Base-by-base conservation (phyloP, 2,888 invertebrate genomes). In the Odontothrips loti region DNA sequence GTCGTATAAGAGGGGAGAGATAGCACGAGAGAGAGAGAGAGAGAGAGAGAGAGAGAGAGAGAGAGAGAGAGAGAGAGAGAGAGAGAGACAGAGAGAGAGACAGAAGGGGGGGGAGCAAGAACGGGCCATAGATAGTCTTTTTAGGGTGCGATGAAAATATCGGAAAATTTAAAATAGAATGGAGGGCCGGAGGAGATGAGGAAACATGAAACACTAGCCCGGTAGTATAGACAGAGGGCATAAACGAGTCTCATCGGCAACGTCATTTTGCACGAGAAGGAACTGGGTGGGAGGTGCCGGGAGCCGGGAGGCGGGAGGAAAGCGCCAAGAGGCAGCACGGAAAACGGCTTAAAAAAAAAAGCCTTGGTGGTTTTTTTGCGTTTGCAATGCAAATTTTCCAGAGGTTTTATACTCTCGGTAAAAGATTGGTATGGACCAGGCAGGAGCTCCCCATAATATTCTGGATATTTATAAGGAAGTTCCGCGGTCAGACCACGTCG, bases 201-300 rank as follows among this genome's bases (percentile, higher is more conserved):
- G 34, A 43, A 43, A 43, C 34, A 43, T 43, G n/a, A n/a, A 43
- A 43, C 34, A 43, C 3, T 6, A 43, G 34, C 34, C 34, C 34
- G 34, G 34, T 6, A 43, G 34, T 6, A 20, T 79, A 34, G 47
- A 48, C 20, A 11, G 34, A 79, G 23, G 75, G 81, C 82, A n/a
- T n/a, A n/a, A 81, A 83, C 83, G 81, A 81, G 82, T 47, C 81
- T 82, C 81, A 81, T 83, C 80, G 81, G 81, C 48, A 80, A 82
- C 83, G 82, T 82, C 82, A 83, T 82, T 79, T 79, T 81, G 23
- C 78, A 79, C 0, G 79, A 63, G 47, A 63, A 48, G 51, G 79
- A 58, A 58, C 79, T 6, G 81, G n/a, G n/a, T n/a, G n/a, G n/a
- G n/a, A n/a, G n/a, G n/a, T n/a, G n/a, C n/a, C n/a, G n/a, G n/a